Percentiles rank a stretch among this genome's conserved stretches.
These are phyloP conservation scores for Bunonema sp. DNA, from an alignment of 2,888 invertebrate species.

Conservation along the genomic window DNA sequence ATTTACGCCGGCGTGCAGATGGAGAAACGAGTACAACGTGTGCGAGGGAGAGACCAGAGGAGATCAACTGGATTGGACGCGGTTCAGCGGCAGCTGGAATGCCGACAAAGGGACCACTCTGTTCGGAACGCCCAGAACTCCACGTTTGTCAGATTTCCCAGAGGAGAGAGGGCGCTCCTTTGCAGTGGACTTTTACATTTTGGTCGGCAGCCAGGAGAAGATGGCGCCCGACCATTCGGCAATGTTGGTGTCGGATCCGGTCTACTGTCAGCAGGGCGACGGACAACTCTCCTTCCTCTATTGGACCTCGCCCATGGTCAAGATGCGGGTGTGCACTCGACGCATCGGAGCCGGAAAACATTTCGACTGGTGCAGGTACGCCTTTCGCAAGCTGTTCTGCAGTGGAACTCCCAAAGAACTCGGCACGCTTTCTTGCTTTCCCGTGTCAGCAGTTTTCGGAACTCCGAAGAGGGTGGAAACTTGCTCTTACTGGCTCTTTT, in stretches of 20 bases:
- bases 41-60: slow-evolving; percentile 10
- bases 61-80: slow-evolving; percentile 25
- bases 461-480: too few species aligned
- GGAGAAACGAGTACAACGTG: slow-evolving; percentile 28
- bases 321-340: slow-evolving; percentile 24
- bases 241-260: slow-evolving; percentile 28
- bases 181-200: slow-evolving; percentile 22
- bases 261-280: slow-evolving; percentile 33
- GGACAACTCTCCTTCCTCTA: slow-evolving; percentile 20
- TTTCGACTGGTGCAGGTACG: slow-evolving; percentile 32
- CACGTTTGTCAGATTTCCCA: background rate
- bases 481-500: too few species aligned
- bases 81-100: slow-evolving; percentile 30
- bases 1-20: too few species aligned
- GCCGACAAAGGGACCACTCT: slow-evolving; percentile 15
- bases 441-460: too few species aligned
- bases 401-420: too few species aligned
- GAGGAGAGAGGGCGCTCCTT: background rate
- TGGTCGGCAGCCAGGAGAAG: slow-evolving; percentile 20
- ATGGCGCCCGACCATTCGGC: slow-evolving; percentile 15
- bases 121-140: slow-evolving; percentile 14
- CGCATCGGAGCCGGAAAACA: slow-evolving; percentile 14
- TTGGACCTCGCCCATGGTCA: slow-evolving; percentile 28
- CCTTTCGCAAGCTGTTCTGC: too few species aligned
- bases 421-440: too few species aligned